Conservation (phyloP, 2,113 vertebrate species). For the Suncus etruscus region DNA sequence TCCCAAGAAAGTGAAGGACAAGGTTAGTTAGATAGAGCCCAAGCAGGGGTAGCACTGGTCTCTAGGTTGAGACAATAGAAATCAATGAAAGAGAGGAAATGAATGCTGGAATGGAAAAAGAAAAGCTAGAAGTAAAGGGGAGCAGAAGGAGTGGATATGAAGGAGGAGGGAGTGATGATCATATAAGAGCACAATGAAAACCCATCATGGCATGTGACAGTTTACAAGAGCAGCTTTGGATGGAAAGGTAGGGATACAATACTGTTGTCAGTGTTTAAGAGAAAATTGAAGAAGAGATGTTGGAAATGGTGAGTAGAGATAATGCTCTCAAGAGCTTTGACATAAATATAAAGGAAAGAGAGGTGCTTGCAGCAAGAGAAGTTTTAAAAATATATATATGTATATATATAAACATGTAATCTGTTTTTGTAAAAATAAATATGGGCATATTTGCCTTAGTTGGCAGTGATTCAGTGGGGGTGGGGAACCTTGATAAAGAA, state of each 20-base stretch:
- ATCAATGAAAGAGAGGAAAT: background rate
- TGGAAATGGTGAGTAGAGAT: background rate
- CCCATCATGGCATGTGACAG: background rate
- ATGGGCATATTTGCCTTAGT: background rate
- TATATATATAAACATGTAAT: background rate
- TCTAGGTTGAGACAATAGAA: background rate
- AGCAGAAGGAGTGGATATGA: background rate
- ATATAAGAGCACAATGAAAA: background rate
- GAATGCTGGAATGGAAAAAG: background rate
- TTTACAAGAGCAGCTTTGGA: background rate
- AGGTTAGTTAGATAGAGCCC: background rate
- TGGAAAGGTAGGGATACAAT: background rate
- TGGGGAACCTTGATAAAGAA: background rate
- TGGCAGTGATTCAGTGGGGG: background rate
- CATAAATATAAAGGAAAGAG: background rate
- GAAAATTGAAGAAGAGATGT: background rate
- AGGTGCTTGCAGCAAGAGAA: background rate
- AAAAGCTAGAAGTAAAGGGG: background rate
- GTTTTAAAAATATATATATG: background rate
- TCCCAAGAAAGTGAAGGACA: background rate
- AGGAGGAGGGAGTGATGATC: background rate
- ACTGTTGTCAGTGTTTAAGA: background rate
- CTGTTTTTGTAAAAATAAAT: conserved; percentile 21
- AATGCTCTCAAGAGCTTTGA: background rate
- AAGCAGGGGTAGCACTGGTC: background rate